phyloP scores from a whole-genome alignment of 2,113 vertebrate genomes.

The Lamprologus speciosus region DNA sequence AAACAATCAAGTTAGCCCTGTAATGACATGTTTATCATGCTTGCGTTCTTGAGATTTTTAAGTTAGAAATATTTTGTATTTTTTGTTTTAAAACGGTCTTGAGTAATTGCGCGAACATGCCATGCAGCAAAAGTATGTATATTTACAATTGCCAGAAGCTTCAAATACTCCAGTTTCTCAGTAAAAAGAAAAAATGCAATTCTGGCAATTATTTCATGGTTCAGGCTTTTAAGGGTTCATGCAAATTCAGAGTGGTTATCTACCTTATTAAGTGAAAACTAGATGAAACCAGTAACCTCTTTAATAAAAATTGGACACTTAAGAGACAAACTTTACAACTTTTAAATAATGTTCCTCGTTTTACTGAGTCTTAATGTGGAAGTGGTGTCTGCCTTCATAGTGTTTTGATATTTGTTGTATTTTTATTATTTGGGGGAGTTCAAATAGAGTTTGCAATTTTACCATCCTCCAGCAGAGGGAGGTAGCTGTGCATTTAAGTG shows the following conservation, averaged over 20 bases:
- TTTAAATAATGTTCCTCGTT: neutral
- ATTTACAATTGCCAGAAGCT: neutral
- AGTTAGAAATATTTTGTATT: neutral
- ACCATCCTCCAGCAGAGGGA: slow-evolving; percentile 35
- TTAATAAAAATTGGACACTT: neutral
- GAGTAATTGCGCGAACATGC: rapidly evolving
- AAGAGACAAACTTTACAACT: neutral
- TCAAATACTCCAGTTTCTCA: neutral
- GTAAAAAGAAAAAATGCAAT: neutral
- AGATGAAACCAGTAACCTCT: neutral
- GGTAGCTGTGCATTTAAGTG: neutral
- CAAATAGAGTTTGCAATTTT: neutral
- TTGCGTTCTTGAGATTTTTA: neutral
- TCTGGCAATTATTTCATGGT: neutral
- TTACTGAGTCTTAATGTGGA: neutral
- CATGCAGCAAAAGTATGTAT: neutral
- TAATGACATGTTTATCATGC: neutral
- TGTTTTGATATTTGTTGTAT: neutral
- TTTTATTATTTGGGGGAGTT: neutral
- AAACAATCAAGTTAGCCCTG: neutral
- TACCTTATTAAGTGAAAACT: neutral
- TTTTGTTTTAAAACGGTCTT: neutral
- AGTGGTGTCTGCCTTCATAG: neutral
- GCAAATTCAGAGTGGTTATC: neutral
- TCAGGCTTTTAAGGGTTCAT: neutral